A percentile compares a stretch with the other conserved stretches of the same genome.
phyloP scores from a whole-genome alignment of 2,113 vertebrate species.

The Dinomys branickii region DNA sequence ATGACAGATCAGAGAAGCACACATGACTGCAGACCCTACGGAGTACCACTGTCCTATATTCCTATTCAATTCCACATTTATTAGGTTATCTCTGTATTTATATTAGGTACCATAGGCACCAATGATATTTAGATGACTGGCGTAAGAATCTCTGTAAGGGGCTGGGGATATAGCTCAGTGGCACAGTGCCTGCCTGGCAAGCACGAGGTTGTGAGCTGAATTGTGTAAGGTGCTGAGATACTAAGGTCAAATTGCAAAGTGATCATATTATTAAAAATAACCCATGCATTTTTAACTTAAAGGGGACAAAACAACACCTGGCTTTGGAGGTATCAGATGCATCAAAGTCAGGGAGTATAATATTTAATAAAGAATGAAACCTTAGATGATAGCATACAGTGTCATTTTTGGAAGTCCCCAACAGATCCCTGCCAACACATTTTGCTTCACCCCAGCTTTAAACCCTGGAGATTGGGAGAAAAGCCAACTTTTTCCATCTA shows the following conservation, averaged over 20 bases:
- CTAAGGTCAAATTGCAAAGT: neutral
- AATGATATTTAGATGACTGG: neutral
- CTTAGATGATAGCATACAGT: neutral
- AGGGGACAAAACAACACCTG: neutral
- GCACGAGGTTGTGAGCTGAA: too few species aligned
- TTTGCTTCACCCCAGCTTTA: neutral
- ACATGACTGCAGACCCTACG: neutral
- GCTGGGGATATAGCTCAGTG: too few species aligned
- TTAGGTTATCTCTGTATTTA: neutral
- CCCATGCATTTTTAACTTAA: neutral
- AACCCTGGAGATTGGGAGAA: neutral
- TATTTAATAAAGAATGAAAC: neutral
- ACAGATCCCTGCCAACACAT: neutral
- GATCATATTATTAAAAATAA: neutral
- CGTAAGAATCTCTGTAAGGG: conserved; percentile 1
- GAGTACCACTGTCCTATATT: neutral
- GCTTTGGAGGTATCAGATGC: neutral
- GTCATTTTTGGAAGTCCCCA: conserved; percentile 6
- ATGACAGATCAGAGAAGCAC: neutral
- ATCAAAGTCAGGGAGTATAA: neutral
- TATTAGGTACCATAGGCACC: neutral
- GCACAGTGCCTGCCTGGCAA: too few species aligned
- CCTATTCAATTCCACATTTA: neutral
- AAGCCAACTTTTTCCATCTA: neutral
- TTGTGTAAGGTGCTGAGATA: neutral